A percentile compares a stretch with the other conserved stretches of the same genome.
Conservation (phyloP, 2,888 invertebrate genomes). For the Pseudolycoriella hygida region DNA sequence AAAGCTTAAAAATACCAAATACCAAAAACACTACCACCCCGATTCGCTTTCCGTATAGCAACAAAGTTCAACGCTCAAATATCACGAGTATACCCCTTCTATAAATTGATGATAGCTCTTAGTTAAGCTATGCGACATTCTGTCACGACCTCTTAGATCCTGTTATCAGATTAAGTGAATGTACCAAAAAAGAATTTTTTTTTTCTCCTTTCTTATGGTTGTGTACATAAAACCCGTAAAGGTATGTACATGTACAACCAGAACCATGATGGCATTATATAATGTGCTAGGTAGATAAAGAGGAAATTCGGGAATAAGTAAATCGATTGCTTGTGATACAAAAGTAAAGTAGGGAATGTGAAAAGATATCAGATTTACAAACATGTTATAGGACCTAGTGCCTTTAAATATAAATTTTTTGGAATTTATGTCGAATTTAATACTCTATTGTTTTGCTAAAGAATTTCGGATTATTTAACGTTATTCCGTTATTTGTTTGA, state of each 20-base stretch:
- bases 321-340: neutral
- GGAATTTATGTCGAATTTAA: too few relatives aligned
- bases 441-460: too few relatives aligned
- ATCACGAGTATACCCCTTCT: neutral
- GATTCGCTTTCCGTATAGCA: neutral
- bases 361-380: neutral
- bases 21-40: too few relatives aligned
- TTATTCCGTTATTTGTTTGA: too few relatives aligned
- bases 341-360: neutral
- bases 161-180: conserved; percentile 2
- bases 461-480: too few relatives aligned
- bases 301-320: neutral
- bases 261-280: neutral
- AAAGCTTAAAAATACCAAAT: too few relatives aligned
- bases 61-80: neutral
- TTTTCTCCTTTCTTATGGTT: neutral
- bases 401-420: neutral
- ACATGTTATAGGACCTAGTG: neutral
- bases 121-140: conserved; percentile 5
- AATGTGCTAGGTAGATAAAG: neutral
- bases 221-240: neutral
- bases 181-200: neutral
- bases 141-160: conserved; percentile 3
- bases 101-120: conserved; percentile 4
- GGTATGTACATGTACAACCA: neutral